Evolutionary conservation across 92 coral and sea anemone genomes (phyloP).

Genomic region (Metridium senile): DNA sequence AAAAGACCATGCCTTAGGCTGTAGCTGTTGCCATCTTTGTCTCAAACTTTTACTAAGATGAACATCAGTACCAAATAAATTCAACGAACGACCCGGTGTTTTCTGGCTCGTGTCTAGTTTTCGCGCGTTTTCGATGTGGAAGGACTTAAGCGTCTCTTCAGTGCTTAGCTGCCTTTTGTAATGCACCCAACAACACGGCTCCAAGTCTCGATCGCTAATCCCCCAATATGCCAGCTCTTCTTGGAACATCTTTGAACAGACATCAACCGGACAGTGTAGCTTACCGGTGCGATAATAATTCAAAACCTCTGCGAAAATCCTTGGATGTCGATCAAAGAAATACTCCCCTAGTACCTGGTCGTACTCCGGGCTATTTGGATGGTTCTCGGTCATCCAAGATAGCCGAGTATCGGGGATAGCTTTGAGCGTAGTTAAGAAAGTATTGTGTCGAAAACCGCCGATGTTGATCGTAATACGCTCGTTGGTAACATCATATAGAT

Average conservation of each 20-base stretch:
- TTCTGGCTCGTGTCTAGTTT: slow-evolving; percentile 45
- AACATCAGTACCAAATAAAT: slow-evolving; percentile 44
- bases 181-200: slow-evolving; percentile 96
- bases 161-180: slow-evolving; percentile 87
- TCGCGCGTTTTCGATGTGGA: slow-evolving; percentile 80
- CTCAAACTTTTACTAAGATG: slow-evolving; percentile 9
- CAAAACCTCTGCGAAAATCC: slow-evolving; percentile 87
- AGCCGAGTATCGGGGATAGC: slow-evolving; percentile 90
- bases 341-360: slow-evolving; percentile 85
- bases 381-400: slow-evolving; percentile 94
- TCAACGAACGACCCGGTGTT: neutral
- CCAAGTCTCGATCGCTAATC: slow-evolving; percentile 88
- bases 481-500: slow-evolving; percentile 57
- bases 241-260: slow-evolving; percentile 82
- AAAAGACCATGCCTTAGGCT: slow-evolving; percentile 79
- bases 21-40: slow-evolving; percentile 62
- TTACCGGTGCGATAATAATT: slow-evolving; percentile 95
- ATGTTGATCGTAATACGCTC: slow-evolving; percentile 85
- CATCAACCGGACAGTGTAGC: slow-evolving; percentile 92
- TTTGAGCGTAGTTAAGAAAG: slow-evolving; percentile 78
- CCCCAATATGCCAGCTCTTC: slow-evolving; percentile 99
- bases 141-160: slow-evolving; percentile 88
- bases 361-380: slow-evolving; percentile 86
- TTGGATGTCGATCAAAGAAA: slow-evolving; percentile 94
- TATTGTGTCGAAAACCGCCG: slow-evolving; percentile 89